Conservation (phyloP, 2,113 vertebrate species). For the Pandion haliaetus region DNA sequence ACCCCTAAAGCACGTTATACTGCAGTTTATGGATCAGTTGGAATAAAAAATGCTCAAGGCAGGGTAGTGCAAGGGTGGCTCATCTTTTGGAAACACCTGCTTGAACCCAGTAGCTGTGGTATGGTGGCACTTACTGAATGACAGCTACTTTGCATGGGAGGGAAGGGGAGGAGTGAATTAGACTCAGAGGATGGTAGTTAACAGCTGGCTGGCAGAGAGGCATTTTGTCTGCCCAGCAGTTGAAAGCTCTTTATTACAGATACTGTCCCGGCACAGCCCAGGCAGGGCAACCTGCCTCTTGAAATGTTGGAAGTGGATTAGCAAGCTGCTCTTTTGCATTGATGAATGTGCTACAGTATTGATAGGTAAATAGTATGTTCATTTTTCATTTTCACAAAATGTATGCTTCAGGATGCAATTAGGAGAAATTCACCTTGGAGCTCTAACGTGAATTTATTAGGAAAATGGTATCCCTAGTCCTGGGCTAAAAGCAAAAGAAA, state of each 20-base stretch:
- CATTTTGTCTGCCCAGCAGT: slow-evolving; percentile 55
- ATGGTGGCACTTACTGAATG: slow-evolving; percentile 76
- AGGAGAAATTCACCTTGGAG: slow-evolving; percentile 34
- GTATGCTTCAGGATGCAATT: slow-evolving; percentile 42
- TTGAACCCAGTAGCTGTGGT: slow-evolving; percentile 70
- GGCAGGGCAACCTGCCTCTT: not conserved
- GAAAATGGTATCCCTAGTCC: not conserved
- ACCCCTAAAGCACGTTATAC: not conserved
- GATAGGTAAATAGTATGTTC: slow-evolving; percentile 46
- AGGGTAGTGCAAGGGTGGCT: slow-evolving; percentile 46
- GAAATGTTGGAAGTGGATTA: not conserved
- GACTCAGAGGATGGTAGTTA: slow-evolving; percentile 73
- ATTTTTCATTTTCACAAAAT: slow-evolving; percentile 68
- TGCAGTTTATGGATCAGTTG: not conserved
- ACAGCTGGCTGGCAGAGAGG: slow-evolving; percentile 74
- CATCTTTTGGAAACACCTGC: slow-evolving; percentile 72
- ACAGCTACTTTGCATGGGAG: slow-evolving; percentile 66
- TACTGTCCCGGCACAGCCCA: slow-evolving; percentile 13
- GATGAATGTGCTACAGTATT: slow-evolving; percentile 42
- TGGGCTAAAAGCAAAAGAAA: slow-evolving; percentile 29
- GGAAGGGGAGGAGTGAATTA: slow-evolving; percentile 69
- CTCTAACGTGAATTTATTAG: slow-evolving; percentile 47
- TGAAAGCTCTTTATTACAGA: slow-evolving; percentile 61
- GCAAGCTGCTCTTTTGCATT: not conserved
- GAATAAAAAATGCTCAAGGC: slow-evolving; percentile 11